Conservation (phyloP, 2,888 invertebrate species). For the Hemicrepidius hirtus region DNA sequence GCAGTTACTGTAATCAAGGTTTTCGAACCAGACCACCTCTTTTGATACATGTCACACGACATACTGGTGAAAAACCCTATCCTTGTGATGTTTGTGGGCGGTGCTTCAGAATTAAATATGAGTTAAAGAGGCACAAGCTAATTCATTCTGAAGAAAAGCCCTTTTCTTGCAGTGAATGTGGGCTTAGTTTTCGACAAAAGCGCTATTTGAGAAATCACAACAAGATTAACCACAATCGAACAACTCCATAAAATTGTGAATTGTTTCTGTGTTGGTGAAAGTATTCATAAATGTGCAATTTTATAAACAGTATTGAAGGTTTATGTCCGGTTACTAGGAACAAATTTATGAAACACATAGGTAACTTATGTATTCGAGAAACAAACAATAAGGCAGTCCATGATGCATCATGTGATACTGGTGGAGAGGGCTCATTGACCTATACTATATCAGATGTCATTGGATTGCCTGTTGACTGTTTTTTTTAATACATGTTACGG, state of each 20-base stretch:
- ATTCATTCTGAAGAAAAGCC: conserved; percentile 74
- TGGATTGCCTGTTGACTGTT: no score
- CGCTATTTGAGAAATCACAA: conserved; percentile 74
- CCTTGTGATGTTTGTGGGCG: conserved; percentile 76
- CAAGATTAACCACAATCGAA: conserved; percentile 69
- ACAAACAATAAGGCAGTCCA: no score
- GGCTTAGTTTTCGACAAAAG: conserved; percentile 73
- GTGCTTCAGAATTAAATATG: conserved; percentile 77
- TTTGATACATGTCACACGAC: conserved; percentile 75
- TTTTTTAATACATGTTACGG: no score
- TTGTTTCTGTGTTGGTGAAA: background rate
- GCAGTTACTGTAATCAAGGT: conserved; percentile 77
- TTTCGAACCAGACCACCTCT: conserved; percentile 77
- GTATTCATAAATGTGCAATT: background rate
- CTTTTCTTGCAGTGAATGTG: conserved; percentile 71
- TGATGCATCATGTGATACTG: no score
- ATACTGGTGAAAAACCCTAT: conserved; percentile 79
- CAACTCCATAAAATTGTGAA: conserved; percentile 12
- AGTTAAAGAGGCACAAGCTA: conserved; percentile 75
- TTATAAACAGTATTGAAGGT: background rate
- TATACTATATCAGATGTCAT: no score
- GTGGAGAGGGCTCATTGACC: no score
- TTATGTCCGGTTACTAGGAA: no score
- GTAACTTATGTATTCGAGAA: no score
- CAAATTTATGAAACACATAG: no score